Conservation (phyloP, 2,797 vertebrate genomes). For the Anguilla megastoma region DNA sequence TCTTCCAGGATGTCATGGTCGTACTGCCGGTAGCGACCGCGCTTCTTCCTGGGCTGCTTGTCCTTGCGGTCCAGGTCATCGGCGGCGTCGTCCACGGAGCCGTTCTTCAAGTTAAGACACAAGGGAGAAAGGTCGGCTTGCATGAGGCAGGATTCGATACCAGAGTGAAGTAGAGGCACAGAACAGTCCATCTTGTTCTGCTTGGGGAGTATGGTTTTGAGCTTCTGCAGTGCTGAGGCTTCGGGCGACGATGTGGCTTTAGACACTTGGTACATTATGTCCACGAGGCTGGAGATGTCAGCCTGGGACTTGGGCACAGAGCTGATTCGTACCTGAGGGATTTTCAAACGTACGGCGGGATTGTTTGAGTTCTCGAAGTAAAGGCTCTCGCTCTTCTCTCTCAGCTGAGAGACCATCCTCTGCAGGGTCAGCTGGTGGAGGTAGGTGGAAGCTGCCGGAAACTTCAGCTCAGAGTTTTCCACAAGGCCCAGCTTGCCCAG, state of each 20-base stretch:
- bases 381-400: conserved; percentile 81
- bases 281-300: conserved; percentile 83
- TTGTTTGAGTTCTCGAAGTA: conserved; percentile 75
- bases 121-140: conserved; percentile 85
- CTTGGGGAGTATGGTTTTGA: conserved; percentile 87
- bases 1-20: conserved; percentile 98
- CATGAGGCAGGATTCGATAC: conserved; percentile 81
- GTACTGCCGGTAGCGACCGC: conserved; percentile 95
- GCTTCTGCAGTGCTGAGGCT: conserved; percentile 82
- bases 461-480: conserved; percentile 87
- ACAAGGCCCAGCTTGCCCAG: conserved; percentile 84
- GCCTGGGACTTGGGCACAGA: conserved; percentile 81
- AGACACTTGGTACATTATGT: conserved; percentile 87
- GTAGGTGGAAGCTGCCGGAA: conserved; percentile 87
- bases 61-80: conserved; percentile 84
- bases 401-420: conserved; percentile 86
- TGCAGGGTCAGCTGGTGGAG: conserved; percentile 88
- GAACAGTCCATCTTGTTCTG: conserved; percentile 85
- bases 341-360: conserved; percentile 86
- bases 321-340: conserved; percentile 93
- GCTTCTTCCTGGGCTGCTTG: conserved; percentile 97
- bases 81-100: conserved; percentile 84
- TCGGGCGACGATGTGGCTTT: conserved; percentile 82
- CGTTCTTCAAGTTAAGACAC: conserved; percentile 88
- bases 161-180: conserved; percentile 78